These are phyloP conservation scores for Amaurobius ferox DNA, from an alignment of 2,888 invertebrate species.

Conservation along the genomic window DNA sequence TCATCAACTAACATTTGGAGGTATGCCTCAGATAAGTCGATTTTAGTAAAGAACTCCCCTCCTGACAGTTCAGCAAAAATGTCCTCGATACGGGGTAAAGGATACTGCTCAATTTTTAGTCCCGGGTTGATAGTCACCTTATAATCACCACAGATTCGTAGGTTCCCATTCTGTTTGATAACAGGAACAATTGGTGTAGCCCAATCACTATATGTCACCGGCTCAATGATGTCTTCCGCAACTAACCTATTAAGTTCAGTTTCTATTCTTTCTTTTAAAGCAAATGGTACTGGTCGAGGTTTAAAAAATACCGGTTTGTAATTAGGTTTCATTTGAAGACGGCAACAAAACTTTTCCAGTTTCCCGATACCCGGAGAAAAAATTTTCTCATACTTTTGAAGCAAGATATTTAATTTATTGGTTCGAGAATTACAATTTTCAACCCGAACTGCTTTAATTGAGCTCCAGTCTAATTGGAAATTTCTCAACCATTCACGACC, in stretches of 20 bases:
- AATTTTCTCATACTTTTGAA: conserved; percentile 34
- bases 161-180: conserved; percentile 39
- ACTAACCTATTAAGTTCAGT: conserved; percentile 41
- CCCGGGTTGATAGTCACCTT: conserved; percentile 75
- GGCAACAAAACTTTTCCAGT: conserved; percentile 43
- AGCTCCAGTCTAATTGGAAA: conserved; percentile 35
- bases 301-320: conserved; percentile 42
- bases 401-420: conserved; percentile 31
- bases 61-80: conserved; percentile 75
- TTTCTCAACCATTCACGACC: conserved; percentile 42
- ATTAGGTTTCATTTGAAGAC: conserved; percentile 46
- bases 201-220: conserved; percentile 46
- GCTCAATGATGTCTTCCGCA: conserved; percentile 40
- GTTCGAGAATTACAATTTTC: conserved; percentile 25
- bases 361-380: conserved; percentile 45
- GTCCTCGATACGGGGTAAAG: conserved; percentile 75
- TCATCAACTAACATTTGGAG: conserved; percentile 76
- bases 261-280: conserved; percentile 47
- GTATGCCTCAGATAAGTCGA: conserved; percentile 76
- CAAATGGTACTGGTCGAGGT: conserved; percentile 47
- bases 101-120: conserved; percentile 75
- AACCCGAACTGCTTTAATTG: conserved; percentile 36
- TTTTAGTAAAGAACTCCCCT: conserved; percentile 74
- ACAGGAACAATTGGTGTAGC: conserved; percentile 45
- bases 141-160: conserved; percentile 76